Evolutionary conservation across 2,113 vertebrate species (phyloP).

Genomic region (Pseudolaguvia tuberculata): DNA sequence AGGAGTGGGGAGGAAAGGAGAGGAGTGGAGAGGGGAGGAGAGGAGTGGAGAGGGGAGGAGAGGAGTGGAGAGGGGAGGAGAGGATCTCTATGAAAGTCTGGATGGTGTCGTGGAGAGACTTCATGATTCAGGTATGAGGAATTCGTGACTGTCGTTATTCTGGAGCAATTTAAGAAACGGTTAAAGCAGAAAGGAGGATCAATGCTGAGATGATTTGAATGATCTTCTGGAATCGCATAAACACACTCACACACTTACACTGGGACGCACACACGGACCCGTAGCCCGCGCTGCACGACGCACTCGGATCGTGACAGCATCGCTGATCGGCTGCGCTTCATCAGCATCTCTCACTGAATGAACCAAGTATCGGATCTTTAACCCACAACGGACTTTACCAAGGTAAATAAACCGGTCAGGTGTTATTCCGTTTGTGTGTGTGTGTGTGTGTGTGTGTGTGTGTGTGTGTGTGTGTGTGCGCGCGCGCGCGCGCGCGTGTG

Average conservation of each 20-base stretch:
- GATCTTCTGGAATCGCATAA: neutral
- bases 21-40: too few species aligned
- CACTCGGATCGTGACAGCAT: slow-evolving; percentile 13
- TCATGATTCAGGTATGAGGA: slow-evolving; percentile 1
- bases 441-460: too few species aligned
- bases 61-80: neutral
- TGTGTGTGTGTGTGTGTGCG: neutral
- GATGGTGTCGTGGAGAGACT: too few species aligned
- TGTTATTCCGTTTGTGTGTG: neutral
- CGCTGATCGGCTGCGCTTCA: neutral
- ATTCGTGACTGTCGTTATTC: neutral
- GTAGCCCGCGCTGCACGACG: neutral
- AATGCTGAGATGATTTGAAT: slow-evolving; percentile 5
- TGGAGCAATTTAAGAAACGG: slow-evolving; percentile 13
- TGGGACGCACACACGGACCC: neutral
- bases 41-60: neutral
- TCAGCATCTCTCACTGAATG: neutral
- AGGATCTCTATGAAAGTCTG: too few species aligned
- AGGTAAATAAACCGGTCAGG: slow-evolving; percentile 2
- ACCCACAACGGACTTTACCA: neutral
- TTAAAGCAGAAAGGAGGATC: slow-evolving; percentile 46
- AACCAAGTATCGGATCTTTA: slow-evolving; percentile 4
- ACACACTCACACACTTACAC: neutral
- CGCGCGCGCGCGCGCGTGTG: neutral
- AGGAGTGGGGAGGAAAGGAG: too few species aligned